Conservation (phyloP, 2,888 invertebrate species). For the Seladonia tumulorum region DNA sequence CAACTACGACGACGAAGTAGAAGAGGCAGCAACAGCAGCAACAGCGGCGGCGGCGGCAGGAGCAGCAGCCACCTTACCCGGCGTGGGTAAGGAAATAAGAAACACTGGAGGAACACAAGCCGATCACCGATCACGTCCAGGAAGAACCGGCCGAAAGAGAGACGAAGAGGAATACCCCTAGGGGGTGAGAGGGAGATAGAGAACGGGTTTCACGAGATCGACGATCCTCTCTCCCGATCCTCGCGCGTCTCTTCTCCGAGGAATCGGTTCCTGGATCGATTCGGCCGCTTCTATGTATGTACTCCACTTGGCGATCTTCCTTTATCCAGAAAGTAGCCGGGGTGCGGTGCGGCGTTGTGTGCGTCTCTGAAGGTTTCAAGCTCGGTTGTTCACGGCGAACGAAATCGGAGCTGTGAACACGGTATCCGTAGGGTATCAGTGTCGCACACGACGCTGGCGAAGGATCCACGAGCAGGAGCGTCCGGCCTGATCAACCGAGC, state of each 20-base stretch:
- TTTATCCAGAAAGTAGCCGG: constrained; percentile 15
- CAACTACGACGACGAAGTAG: background rate
- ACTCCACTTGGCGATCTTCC: constrained; percentile 19
- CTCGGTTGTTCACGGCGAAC: constrained; percentile 18
- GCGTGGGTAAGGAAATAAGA: constrained; percentile 33
- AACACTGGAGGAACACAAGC: constrained; percentile 56
- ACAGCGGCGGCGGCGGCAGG: background rate
- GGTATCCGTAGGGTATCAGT: constrained; percentile 51
- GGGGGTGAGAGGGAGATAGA: constrained; percentile 17
- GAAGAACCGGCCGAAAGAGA: constrained; percentile 30
- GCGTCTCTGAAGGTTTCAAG: background rate
- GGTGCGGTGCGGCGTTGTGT: background rate
- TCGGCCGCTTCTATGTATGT: background rate
- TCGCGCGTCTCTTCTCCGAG: constrained; percentile 4
- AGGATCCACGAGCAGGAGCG: constrained; percentile 3
- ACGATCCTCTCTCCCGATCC: constrained; percentile 3
- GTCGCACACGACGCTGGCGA: constrained; percentile 20
- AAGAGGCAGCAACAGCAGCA: background rate
- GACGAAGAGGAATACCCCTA: background rate
- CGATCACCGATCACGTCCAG: constrained; percentile 55
- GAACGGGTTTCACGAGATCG: constrained; percentile 41
- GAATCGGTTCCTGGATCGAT: constrained; percentile 26
- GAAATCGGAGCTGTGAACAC: constrained; percentile 54
- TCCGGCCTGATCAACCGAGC: constrained; percentile 29
- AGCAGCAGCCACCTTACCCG: constrained; percentile 31